These are phyloP conservation scores for Trinorchestia longiramus DNA, from an alignment of 1,140 invertebrate species.

Conservation along the genomic window DNA sequence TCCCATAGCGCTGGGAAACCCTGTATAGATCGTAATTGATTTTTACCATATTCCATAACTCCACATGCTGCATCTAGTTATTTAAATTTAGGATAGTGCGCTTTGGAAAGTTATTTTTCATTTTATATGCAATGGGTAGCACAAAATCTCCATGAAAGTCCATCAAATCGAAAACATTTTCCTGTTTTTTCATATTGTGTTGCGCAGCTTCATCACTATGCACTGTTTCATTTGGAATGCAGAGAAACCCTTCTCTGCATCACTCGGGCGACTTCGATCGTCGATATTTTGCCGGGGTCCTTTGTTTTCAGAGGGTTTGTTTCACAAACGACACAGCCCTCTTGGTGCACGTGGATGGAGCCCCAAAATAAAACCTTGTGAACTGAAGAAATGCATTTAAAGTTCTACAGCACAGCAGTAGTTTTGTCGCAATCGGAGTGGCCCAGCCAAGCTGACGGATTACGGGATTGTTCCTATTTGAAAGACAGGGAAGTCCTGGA, in stretches of 20 bases:
- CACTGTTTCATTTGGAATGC: conserved; percentile 23
- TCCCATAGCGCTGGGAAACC: no score
- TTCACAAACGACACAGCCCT: background rate
- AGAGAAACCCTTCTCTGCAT: background rate
- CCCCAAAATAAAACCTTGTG: background rate
- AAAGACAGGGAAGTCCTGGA: background rate
- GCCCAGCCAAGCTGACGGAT: background rate
- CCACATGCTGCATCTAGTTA: background rate
- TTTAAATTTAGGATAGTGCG: background rate
- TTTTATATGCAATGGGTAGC: background rate
- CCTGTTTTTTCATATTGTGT: background rate
- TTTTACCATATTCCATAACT: background rate
- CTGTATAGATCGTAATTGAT: no score
- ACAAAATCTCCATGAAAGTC: background rate
- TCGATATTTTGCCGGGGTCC: background rate
- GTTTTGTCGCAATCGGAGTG: background rate
- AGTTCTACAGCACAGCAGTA: background rate
- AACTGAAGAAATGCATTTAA: conserved; percentile 2
- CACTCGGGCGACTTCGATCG: background rate
- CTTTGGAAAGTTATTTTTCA: background rate
- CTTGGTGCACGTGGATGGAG: background rate
- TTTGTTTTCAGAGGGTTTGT: conserved; percentile 1
- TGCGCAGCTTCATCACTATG: background rate
- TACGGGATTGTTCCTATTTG: background rate
- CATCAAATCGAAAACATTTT: background rate